These are phyloP conservation scores for Homarus americanus DNA, from an alignment of 1,140 invertebrate genomes.

Conservation along the genomic window DNA sequence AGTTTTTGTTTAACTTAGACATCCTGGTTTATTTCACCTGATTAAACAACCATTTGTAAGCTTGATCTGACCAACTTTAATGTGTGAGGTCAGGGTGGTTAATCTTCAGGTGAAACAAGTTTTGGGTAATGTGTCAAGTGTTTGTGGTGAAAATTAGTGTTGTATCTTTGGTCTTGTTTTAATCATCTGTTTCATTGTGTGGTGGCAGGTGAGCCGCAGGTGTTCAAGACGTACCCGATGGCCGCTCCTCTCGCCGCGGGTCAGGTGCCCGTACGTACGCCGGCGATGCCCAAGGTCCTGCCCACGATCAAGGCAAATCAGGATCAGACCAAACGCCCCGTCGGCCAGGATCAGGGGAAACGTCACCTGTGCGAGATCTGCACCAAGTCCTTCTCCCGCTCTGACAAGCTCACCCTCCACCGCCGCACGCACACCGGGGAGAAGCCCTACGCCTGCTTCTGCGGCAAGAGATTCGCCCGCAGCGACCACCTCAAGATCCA, in stretches of 20 bases:
- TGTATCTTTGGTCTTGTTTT: conserved; percentile 3
- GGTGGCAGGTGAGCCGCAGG: conserved; percentile 37
- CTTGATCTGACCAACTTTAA: too few relatives aligned
- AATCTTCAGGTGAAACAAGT: too few relatives aligned
- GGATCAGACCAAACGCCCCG: not conserved
- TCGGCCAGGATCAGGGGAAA: conserved; percentile 2
- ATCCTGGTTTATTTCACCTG: too few relatives aligned
- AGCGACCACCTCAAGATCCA: conserved; percentile 49
- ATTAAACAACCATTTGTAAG: too few relatives aligned
- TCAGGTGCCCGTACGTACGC: not conserved
- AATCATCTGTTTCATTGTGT: too few relatives aligned
- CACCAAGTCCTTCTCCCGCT: conserved; percentile 50
- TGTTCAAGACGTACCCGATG: conserved; percentile 61
- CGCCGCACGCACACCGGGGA: conserved; percentile 51
- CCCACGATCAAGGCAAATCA: not conserved
- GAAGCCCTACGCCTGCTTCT: conserved; percentile 47
- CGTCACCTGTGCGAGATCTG: conserved; percentile 49
- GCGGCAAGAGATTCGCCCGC: conserved; percentile 46
- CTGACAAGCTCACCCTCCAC: conserved; percentile 51
- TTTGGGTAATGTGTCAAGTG: too few relatives aligned
- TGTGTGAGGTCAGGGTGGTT: too few relatives aligned
- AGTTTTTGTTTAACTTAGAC: too few relatives aligned
- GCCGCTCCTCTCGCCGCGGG: conserved; percentile 35
- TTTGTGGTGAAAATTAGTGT: too few relatives aligned
- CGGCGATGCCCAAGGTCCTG: not conserved